These are phyloP conservation scores for Mirounga angustirostris DNA, from an alignment of 2,113 vertebrate genomes.

Conservation along the genomic window DNA sequence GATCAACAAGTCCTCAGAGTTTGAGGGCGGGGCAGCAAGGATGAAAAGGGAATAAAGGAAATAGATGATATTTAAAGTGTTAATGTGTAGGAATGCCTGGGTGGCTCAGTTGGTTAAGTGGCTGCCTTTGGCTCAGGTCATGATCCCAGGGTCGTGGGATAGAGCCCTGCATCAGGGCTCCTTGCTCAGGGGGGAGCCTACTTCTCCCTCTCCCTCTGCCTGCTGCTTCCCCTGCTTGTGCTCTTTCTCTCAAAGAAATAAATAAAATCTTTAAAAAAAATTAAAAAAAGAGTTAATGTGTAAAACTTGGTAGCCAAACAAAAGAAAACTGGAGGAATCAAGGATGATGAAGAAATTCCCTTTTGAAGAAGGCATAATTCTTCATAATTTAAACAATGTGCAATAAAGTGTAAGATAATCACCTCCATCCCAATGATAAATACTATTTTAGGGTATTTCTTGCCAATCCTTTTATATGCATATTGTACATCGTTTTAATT, in stretches of 20 bases:
- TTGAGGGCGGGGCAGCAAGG: neutral
- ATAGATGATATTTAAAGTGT: neutral
- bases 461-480: neutral
- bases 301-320: neutral
- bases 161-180: neutral
- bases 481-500: neutral
- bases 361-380: neutral
- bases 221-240: neutral
- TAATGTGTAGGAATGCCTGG: neutral
- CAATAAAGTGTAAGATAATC: neutral
- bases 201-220: neutral
- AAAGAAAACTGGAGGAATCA: neutral
- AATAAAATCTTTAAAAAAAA: neutral
- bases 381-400: neutral
- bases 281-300: neutral
- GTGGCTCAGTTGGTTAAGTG: neutral
- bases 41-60: too few species aligned
- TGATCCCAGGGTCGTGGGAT: neutral
- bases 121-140: neutral
- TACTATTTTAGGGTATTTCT: slow-evolving; percentile 12
- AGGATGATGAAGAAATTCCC: neutral
- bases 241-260: neutral
- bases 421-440: neutral
- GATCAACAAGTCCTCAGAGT: too few species aligned
- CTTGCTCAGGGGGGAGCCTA: neutral